These are phyloP conservation scores for Microctonus aethiopoides DNA, from an alignment of 2,888 invertebrate species.

Conservation along the genomic window DNA sequence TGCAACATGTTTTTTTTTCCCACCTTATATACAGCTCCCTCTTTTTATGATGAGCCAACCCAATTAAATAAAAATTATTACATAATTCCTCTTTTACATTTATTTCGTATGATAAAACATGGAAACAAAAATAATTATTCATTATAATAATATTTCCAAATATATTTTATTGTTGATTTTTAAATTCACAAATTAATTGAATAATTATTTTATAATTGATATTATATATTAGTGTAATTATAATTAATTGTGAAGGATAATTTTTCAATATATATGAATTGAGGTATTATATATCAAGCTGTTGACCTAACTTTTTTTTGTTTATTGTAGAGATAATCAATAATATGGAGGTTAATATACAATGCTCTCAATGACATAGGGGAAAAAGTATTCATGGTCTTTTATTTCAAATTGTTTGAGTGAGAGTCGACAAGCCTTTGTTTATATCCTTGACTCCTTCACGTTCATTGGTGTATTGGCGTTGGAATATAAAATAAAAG, in stretches of 20 bases:
- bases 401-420: background rate
- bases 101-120: background rate
- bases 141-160: too few relatives aligned
- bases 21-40: too few relatives aligned
- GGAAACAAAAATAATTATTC: background rate
- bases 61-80: conserved; percentile 33
- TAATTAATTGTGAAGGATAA: too few relatives aligned
- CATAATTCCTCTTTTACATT: conserved; percentile 27
- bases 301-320: background rate
- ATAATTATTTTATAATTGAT: too few relatives aligned
- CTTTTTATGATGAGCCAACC: background rate
- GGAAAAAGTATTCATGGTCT: background rate
- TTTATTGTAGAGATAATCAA: background rate
- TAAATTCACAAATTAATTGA: background rate
- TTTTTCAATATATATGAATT: too few relatives aligned
- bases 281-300: too few relatives aligned
- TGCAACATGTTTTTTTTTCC: conserved; percentile 11
- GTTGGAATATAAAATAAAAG: background rate
- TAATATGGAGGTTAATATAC: background rate
- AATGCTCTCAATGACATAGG: background rate
- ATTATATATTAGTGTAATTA: too few relatives aligned
- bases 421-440: background rate
- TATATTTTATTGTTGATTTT: too few relatives aligned
- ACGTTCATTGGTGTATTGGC: background rate
- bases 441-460: background rate